Evolutionary conservation across 2,113 vertebrate species (phyloP), one percentile per base, ranked within the genome.

Genomic region (Ptyas mucosa): DNA sequence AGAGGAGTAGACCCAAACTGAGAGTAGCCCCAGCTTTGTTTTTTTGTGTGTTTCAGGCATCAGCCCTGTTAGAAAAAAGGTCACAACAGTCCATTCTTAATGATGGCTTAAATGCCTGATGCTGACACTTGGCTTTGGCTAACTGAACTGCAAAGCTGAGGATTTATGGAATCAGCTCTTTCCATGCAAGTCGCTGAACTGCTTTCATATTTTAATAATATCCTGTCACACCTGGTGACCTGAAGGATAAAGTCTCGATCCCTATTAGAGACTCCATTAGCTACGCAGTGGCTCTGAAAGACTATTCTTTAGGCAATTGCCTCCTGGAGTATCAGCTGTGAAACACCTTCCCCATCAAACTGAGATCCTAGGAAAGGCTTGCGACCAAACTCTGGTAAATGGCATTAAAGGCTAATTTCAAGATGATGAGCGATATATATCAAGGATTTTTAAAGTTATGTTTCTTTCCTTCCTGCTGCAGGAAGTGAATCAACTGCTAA

Each of bases 161-260:
- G 92, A 94, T 64, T 94, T 64, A 75, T 88, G 87, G 90, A 81
- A 90, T 89, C 86, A 69, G 89, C 91, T 95, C 94, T 92, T 96
- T 96, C 95, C 92, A 93, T 90, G 88, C 92, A 95, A 95, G 21
- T 85, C 86, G 93, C 34, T 93, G 93, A 96, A 89, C 91, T 94
- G 92, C 91, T 93, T 57, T 93, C 81, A 95, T 46, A 91, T 95
- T 96, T 96, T 94, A 94, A 94, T 92, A 85, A 89, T 91, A 91
- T 91, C 88, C 58, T 88, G 58, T 95, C 94, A 94, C 55, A 94
- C 0, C 90, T 89, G 52, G 89, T 0, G 0, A 94, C 89, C 95
- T 94, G 4, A n/a, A 91, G 92, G 89, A 88, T 93, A 95, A 96
- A 94, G 18, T 89, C 53, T 95, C 91, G 93, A 94, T 91, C 95